Conservation (phyloP, 2,888 invertebrate genomes). For the Platycheirus rosarum region DNA sequence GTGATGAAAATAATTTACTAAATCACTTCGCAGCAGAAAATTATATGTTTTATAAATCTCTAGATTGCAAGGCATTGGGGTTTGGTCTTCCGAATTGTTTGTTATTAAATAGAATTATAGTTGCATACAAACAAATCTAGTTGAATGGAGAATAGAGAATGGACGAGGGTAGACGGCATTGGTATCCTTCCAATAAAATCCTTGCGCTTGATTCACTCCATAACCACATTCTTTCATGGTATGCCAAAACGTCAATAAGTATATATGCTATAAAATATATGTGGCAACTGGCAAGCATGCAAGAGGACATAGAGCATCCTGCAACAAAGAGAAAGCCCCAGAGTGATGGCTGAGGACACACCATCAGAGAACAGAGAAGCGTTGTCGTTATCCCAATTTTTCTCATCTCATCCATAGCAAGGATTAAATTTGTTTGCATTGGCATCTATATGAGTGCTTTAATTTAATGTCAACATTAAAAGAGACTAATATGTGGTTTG, state of each 20-base stretch:
- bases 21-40: not conserved
- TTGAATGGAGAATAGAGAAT: not conserved
- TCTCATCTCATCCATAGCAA: not conserved
- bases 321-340: not conserved
- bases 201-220: not conserved
- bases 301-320: not conserved
- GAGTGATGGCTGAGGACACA: not conserved
- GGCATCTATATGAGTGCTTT: conserved; percentile 45
- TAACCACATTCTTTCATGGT: conserved; percentile 1
- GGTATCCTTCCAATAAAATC: conserved; percentile 3
- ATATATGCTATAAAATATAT: too few species aligned
- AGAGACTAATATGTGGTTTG: conserved; percentile 40
- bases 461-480: conserved; percentile 32
- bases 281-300: too few species aligned
- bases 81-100: not conserved
- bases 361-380: not conserved
- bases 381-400: conserved; percentile 1
- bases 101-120: not conserved
- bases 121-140: not conserved
- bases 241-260: conserved; percentile 4
- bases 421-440: conserved; percentile 41
- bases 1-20: not conserved
- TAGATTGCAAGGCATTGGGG: not conserved
- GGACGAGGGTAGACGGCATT: not conserved
- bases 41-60: not conserved